phyloP scores from a whole-genome alignment of 23 tunicate species.

The Trididemnum nubilum region DNA sequence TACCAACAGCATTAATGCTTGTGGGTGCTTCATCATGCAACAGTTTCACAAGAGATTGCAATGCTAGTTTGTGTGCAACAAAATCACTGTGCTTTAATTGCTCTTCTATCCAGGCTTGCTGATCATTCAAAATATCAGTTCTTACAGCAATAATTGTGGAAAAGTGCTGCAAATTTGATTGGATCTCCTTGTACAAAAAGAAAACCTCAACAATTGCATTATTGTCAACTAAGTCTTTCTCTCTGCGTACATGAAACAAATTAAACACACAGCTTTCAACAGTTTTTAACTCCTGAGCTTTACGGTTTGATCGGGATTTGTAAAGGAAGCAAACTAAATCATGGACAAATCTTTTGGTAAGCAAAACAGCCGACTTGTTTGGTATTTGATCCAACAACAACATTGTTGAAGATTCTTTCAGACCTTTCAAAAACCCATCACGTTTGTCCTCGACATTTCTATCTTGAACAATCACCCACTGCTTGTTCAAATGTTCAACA shows the following conservation, averaged over 20 bases:
- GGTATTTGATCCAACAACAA: not conserved
- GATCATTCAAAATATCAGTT: too few relatives aligned
- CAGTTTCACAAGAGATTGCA: too few relatives aligned
- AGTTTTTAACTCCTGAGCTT: too few relatives aligned
- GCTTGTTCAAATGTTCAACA: constrained; percentile 3
- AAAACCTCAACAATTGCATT: not conserved
- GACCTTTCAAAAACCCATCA: not conserved
- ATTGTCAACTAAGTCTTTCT: not conserved
- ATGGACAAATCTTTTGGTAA: constrained; percentile 3
- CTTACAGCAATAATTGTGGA: too few relatives aligned
- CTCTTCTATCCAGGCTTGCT: too few relatives aligned
- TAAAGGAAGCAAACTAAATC: constrained; percentile 28
- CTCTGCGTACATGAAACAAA: too few relatives aligned
- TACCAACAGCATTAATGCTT: constrained; percentile 17
- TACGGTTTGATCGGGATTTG: constrained; percentile 30
- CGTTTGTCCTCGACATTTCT: not conserved
- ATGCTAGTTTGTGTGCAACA: too few relatives aligned
- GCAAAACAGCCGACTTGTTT: not conserved
- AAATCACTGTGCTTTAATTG: too few relatives aligned
- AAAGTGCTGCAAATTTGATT: not conserved
- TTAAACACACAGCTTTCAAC: too few relatives aligned
- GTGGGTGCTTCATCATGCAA: constrained; percentile 37
- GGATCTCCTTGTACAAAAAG: too few relatives aligned
- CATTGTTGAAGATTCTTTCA: not conserved
- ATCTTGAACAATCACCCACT: constrained; percentile 17